Evolutionary conservation across 1,140 invertebrate genomes (phyloP).

Genomic region (Medauroidea extradentata): DNA sequence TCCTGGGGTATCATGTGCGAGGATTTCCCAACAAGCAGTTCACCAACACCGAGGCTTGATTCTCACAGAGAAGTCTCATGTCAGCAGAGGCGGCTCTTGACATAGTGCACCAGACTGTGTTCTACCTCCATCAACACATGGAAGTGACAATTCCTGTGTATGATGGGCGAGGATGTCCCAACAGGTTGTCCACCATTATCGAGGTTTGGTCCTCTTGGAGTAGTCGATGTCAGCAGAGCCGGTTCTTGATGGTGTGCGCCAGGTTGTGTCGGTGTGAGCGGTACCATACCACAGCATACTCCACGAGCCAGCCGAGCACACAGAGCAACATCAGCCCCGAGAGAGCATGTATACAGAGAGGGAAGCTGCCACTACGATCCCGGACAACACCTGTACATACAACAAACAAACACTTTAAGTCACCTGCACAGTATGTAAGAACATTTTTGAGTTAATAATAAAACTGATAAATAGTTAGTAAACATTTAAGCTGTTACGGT

Average conservation of each 20-base stretch:
- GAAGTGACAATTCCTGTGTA: too few species aligned
- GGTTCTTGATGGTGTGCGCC: neutral
- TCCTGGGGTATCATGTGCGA: too few species aligned
- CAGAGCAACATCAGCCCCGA: conserved; percentile 8
- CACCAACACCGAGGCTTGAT: too few species aligned
- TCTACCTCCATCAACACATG: too few species aligned
- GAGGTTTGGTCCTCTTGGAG: too few species aligned
- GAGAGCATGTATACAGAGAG: conserved; percentile 11
- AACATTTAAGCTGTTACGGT: neutral
- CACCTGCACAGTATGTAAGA: neutral
- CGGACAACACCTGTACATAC: conserved; percentile 9
- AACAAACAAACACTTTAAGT: neutral
- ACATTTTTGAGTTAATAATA: neutral
- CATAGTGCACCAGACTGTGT: too few species aligned
- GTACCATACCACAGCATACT: neutral
- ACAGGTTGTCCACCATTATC: too few species aligned
- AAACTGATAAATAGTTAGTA: neutral
- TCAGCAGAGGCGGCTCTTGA: too few species aligned
- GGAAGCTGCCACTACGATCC: conserved; percentile 4
- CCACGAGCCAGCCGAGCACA: conserved; percentile 5
- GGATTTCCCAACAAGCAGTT: too few species aligned
- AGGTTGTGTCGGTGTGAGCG: neutral
- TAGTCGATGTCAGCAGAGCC: neutral
- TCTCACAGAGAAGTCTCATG: too few species aligned
- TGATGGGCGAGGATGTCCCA: too few species aligned